These are phyloP conservation scores for Spodoptera picta DNA, from an alignment of 2,888 invertebrate species.

Conservation along the genomic window DNA sequence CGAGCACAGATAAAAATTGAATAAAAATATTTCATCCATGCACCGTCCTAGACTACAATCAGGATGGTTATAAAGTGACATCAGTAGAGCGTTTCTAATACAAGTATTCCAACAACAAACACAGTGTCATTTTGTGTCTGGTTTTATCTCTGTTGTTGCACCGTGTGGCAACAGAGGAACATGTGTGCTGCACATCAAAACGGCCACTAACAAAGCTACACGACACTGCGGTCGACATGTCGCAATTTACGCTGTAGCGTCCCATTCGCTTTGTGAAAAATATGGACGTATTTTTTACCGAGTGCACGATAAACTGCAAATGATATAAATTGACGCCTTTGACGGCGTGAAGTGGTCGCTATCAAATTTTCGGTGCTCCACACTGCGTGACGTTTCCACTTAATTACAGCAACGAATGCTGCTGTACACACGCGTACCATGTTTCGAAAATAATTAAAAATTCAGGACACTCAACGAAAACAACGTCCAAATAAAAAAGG, in stretches of 20 bases:
- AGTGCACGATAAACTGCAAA: slow-evolving; percentile 45
- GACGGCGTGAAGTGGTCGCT: slow-evolving; percentile 35
- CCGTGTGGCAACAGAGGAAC: slow-evolving; percentile 33
- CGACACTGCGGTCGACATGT: slow-evolving; percentile 56
- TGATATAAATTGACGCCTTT: slow-evolving; percentile 52
- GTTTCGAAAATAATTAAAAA: slow-evolving; percentile 38
- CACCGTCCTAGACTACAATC: slow-evolving; percentile 18
- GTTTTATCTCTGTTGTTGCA: slow-evolving; percentile 31
- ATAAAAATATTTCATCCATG: slow-evolving; percentile 20
- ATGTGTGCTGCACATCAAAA: slow-evolving; percentile 41
- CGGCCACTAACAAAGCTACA: slow-evolving; percentile 57
- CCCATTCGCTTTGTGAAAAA: slow-evolving; percentile 46
- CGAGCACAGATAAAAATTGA: slow-evolving; percentile 2
- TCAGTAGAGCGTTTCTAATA: slow-evolving; percentile 28
- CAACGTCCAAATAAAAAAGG: slow-evolving; percentile 30
- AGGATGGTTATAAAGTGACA: slow-evolving; percentile 43
- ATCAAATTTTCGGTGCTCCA: slow-evolving; percentile 30
- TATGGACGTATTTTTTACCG: slow-evolving; percentile 49
- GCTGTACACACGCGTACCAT: slow-evolving; percentile 14
- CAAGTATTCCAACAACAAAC: slow-evolving; percentile 45
- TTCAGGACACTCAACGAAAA: slow-evolving; percentile 30
- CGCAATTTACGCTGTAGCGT: slow-evolving; percentile 56
- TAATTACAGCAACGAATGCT: slow-evolving; percentile 23
- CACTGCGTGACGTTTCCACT: slow-evolving; percentile 15
- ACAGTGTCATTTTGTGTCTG: slow-evolving; percentile 30